Percentiles rank a stretch among this genome's conserved stretches.
Evolutionary conservation across 37 sponge, comb jelly and placozoan genomes (phyloP).

Genomic region (Cliona cf. orientalis): DNA sequence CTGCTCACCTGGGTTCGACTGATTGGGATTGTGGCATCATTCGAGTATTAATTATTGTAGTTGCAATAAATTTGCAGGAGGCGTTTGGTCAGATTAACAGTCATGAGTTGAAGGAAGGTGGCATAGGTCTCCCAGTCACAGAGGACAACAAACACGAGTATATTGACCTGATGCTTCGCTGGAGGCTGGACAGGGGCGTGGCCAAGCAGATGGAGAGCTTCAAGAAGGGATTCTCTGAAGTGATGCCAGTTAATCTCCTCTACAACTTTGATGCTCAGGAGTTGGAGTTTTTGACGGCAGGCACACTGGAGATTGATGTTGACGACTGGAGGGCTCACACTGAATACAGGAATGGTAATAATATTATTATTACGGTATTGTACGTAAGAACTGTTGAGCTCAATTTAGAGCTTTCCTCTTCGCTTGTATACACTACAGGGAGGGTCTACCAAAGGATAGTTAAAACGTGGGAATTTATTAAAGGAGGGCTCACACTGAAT

Average conservation of each 20-base stretch:
- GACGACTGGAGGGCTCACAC: conserved; percentile 92
- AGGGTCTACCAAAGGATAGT: too few relatives aligned
- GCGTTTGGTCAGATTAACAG: conserved; percentile 60
- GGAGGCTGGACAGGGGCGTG: conserved; percentile 89
- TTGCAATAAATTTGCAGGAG: conserved; percentile 24
- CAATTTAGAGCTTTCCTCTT: too few relatives aligned
- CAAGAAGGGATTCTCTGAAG: conserved; percentile 83
- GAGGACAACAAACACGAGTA: conserved; percentile 86
- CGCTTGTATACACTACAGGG: too few relatives aligned
- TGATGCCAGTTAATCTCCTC: conserved; percentile 45
- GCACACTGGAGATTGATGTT: conserved; percentile 89
- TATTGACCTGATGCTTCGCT: conserved; percentile 83
- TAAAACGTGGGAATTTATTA: too few relatives aligned
- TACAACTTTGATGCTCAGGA: conserved; percentile 88
- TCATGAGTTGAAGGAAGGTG: conserved; percentile 80
- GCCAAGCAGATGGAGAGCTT: conserved; percentile 65
- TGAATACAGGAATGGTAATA: conserved; percentile 87
- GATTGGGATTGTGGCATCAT: too few relatives aligned
- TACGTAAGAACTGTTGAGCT: too few relatives aligned
- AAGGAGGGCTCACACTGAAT: too few relatives aligned
- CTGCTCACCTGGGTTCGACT: too few relatives aligned
- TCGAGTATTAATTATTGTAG: background rate
- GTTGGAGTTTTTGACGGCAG: conserved; percentile 89
- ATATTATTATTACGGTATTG: too few relatives aligned
- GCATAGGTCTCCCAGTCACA: conserved; percentile 69